phyloP scores from a whole-genome alignment of 2,113 vertebrate species.

The Rhinopomastus cyanomelas region DNA sequence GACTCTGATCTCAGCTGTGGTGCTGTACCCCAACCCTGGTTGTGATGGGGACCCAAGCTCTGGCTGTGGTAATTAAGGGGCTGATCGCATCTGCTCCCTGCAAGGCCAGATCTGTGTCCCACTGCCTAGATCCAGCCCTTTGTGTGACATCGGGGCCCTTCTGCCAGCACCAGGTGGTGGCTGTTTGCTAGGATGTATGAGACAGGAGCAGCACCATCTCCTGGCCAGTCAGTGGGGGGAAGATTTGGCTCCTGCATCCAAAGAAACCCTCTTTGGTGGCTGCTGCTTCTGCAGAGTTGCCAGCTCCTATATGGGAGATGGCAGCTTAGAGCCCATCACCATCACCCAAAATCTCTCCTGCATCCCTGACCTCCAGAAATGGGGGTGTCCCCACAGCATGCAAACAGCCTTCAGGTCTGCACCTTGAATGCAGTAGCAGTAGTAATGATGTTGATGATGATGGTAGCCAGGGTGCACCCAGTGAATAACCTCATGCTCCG shows the following conservation, averaged over 20 bases:
- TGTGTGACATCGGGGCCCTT: too few species aligned
- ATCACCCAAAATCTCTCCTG: background rate
- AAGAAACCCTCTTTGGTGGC: accelerated
- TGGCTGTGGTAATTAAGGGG: background rate
- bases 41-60: background rate
- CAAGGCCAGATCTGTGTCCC: background rate
- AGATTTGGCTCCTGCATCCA: background rate
- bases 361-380: background rate
- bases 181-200: accelerated
- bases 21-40: background rate
- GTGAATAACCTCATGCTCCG: background rate
- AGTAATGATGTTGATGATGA: too few species aligned
- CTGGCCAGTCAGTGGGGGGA: background rate
- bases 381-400: background rate
- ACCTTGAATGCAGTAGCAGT: background rate
- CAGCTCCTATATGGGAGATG: background rate
- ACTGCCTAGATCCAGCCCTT: too few species aligned
- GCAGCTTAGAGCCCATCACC: background rate
- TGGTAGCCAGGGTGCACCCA: background rate
- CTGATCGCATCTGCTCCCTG: background rate
- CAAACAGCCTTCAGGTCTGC: background rate
- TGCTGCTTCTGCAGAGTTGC: background rate
- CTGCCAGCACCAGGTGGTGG: background rate
- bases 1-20: too few species aligned
- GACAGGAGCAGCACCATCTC: background rate